Evolutionary conservation across 2,113 vertebrate genomes (phyloP).

Genomic region (Bubo bubo): DNA sequence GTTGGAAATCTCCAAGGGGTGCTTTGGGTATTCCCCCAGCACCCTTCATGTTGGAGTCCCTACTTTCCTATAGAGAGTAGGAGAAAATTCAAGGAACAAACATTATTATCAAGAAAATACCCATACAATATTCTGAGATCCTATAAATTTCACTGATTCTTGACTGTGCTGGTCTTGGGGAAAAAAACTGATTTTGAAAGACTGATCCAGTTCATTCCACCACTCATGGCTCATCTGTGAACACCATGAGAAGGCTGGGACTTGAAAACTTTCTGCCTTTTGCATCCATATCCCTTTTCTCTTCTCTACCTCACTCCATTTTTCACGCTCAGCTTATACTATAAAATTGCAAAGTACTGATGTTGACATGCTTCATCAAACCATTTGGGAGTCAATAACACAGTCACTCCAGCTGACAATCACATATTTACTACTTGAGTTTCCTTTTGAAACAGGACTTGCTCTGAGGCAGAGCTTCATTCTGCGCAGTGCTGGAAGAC

Average conservation of each 20-base stretch:
- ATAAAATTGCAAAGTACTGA: neutral
- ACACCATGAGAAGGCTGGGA: neutral
- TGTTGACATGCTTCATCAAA: neutral
- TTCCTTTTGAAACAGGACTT: constrained; percentile 2
- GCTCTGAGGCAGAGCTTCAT: neutral
- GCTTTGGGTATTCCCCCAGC: neutral
- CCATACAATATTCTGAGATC: neutral
- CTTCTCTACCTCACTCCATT: neutral
- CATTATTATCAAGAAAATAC: neutral
- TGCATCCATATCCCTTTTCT: neutral
- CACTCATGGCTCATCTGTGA: neutral
- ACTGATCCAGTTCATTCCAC: neutral
- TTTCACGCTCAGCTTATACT: neutral
- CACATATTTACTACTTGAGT: neutral
- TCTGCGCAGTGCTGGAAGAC: neutral
- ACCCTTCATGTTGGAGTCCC: neutral
- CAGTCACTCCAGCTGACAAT: neutral
- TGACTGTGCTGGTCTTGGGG: neutral
- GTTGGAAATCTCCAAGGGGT: neutral
- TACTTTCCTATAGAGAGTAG: neutral
- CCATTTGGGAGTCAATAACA: neutral
- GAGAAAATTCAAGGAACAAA: neutral
- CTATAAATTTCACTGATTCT: neutral
- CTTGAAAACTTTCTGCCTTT: neutral
- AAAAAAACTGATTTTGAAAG: neutral